A percentile compares a stretch with the other conserved stretches of the same genome.
Evolutionary conservation across 2,888 invertebrate genomes (phyloP).

Genomic region (Orthosia incerta): DNA sequence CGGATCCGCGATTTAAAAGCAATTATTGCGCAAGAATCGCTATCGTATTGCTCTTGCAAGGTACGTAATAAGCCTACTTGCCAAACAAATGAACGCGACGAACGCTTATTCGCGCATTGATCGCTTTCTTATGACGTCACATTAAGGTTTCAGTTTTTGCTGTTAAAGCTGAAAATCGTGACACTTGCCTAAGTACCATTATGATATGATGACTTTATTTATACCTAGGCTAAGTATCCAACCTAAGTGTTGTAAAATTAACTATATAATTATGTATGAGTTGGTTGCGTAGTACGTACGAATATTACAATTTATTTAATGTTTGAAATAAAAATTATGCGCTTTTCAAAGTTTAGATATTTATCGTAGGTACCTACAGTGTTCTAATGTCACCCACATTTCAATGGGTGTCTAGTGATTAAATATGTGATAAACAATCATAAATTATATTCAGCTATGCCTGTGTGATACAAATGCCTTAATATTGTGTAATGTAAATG

Average conservation of each 20-base stretch:
- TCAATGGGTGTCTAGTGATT: conserved; percentile 5
- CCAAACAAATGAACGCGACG: no score
- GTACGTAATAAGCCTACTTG: no score
- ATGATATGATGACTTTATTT: no score
- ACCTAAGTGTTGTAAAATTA: not conserved
- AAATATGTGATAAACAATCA: conserved; percentile 4
- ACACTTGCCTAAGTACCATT: no score
- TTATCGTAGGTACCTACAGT: not conserved
- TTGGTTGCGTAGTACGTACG: not conserved
- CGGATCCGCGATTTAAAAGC: no score
- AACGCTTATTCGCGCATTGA: no score
- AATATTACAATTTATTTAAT: not conserved
- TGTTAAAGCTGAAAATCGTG: no score
- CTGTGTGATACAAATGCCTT: conserved; percentile 15
- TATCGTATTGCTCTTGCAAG: no score
- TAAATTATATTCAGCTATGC: conserved; percentile 17
- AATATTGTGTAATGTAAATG: conserved; percentile 5
- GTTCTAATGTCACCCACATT: conserved; percentile 4
- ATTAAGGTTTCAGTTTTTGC: no score
- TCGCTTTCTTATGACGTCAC: no score
- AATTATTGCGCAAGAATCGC: no score
- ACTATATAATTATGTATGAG: not conserved
- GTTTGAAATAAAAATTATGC: not conserved
- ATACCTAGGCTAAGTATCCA: no score
- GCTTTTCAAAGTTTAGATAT: not conserved